phyloP scores from a whole-genome alignment of 1,140 invertebrate genomes.

The Bombus superbus region DNA sequence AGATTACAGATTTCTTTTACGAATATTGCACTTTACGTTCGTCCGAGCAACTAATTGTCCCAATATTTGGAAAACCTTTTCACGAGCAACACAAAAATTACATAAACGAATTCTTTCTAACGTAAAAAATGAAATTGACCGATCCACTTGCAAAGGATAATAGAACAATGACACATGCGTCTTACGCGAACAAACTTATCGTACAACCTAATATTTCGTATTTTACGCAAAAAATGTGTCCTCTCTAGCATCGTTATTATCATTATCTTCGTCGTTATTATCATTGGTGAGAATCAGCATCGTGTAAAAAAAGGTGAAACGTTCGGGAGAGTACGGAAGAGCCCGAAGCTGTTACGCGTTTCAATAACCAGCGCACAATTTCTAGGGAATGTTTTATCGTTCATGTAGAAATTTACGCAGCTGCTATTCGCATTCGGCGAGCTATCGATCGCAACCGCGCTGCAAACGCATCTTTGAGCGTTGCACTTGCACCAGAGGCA shows the following conservation, averaged over 20 bases:
- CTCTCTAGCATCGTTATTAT: no score
- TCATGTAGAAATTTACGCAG: constrained; percentile 22
- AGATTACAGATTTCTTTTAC: neutral
- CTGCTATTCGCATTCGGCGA: neutral
- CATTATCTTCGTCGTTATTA: neutral
- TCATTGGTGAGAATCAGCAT: neutral
- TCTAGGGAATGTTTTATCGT: constrained; percentile 12
- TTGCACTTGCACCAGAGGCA: neutral
- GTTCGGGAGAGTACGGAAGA: neutral
- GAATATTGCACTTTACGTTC: neutral
- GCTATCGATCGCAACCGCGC: constrained; percentile 10
- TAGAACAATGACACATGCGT: no score
- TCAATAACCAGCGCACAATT: neutral
- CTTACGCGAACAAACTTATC: neutral
- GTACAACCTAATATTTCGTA: no score
- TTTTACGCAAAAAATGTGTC: no score
- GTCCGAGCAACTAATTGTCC: no score
- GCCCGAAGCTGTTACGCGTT: neutral
- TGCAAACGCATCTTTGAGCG: constrained; percentile 29
- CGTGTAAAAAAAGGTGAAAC: neutral
- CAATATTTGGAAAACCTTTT: no score
- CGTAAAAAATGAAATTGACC: no score
- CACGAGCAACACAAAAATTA: no score
- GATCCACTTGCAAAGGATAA: neutral
- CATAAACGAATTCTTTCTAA: no score